Evolutionary conservation across 2,888 invertebrate genomes (phyloP).

Genomic region (Cordilura impudica): DNA sequence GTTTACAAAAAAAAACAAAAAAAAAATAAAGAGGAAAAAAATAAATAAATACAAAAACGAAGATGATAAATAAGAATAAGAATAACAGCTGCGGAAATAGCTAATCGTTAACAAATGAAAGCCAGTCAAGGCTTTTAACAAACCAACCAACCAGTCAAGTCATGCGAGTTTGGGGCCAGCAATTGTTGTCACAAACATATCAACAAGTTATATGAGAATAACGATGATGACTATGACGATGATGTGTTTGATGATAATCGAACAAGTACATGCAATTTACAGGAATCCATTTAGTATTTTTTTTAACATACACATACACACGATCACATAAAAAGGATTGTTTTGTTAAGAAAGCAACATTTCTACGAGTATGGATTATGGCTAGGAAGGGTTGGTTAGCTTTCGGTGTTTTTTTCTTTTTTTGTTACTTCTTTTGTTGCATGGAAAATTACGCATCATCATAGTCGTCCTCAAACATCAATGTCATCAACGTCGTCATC

Average conservation of each 20-base stretch:
- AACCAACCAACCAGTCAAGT: conserved; percentile 16
- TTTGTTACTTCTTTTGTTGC: not conserved
- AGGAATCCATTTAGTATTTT: conserved; percentile 54
- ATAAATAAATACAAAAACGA: not conserved
- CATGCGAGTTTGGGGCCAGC: conserved; percentile 11
- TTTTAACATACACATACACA: too few species aligned
- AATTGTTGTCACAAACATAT: conserved; percentile 62
- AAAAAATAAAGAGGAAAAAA: conserved; percentile 3
- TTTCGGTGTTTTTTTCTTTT: too few species aligned
- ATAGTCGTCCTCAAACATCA: conserved; percentile 9
- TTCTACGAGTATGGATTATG: too few species aligned
- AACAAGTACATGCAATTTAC: conserved; percentile 58
- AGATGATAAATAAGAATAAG: not conserved
- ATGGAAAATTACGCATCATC: conserved; percentile 28
- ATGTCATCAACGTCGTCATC: conserved; percentile 17
- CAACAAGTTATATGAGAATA: conserved; percentile 55
- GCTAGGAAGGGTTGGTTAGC: not conserved
- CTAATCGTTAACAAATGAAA: conserved; percentile 64
- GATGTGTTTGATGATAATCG: conserved; percentile 22
- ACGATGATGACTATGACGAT: not conserved
- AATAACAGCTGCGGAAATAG: conserved; percentile 61
- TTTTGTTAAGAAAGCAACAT: not conserved
- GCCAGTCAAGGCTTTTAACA: conserved; percentile 39
- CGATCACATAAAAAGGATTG: not conserved
- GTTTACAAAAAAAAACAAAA: conserved; percentile 8